Percentiles rank a stretch among this genome's conserved stretches.
phyloP scores from a whole-genome alignment of 2,888 invertebrate species.

The Phyllotreta striolata region DNA sequence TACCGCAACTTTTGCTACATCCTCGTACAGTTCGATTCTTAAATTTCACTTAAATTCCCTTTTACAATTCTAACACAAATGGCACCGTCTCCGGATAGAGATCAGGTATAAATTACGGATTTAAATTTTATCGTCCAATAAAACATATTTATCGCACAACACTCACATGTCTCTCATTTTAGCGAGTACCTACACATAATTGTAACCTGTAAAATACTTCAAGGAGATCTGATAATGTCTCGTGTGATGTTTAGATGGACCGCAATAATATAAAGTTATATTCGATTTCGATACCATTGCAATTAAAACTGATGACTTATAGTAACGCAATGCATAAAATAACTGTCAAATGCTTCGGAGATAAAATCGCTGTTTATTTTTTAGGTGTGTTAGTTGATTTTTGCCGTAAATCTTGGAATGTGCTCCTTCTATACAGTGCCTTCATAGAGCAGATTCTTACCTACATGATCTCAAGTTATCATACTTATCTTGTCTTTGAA shows the following conservation, averaged over 20 bases:
- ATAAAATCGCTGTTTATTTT: constrained; percentile 15
- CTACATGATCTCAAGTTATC: too few species aligned
- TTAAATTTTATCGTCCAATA: too few species aligned
- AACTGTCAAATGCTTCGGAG: not conserved
- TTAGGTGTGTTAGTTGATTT: not conserved
- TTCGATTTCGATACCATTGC: constrained; percentile 6
- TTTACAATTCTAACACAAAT: too few species aligned
- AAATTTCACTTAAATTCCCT: too few species aligned
- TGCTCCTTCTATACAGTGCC: too few species aligned
- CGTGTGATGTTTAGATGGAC: not conserved
- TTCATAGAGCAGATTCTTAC: too few species aligned
- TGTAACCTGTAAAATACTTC: constrained; percentile 6
- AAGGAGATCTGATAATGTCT: constrained; percentile 10
- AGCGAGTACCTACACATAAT: constrained; percentile 1
- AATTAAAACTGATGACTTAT: constrained; percentile 5
- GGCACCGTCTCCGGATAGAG: too few species aligned
- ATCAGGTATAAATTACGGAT: too few species aligned
- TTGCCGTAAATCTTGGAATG: not conserved
- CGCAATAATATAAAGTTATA: constrained; percentile 8
- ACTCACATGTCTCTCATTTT: not conserved
- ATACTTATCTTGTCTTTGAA: too few species aligned
- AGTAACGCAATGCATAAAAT: constrained; percentile 12
- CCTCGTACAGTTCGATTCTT: too few species aligned
- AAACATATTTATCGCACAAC: too few species aligned
- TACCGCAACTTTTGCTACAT: too few species aligned